Evolutionary conservation across 2,888 invertebrate species (phyloP), one percentile per base, ranked within the genome.

Genomic region (Conomelus anceps): DNA sequence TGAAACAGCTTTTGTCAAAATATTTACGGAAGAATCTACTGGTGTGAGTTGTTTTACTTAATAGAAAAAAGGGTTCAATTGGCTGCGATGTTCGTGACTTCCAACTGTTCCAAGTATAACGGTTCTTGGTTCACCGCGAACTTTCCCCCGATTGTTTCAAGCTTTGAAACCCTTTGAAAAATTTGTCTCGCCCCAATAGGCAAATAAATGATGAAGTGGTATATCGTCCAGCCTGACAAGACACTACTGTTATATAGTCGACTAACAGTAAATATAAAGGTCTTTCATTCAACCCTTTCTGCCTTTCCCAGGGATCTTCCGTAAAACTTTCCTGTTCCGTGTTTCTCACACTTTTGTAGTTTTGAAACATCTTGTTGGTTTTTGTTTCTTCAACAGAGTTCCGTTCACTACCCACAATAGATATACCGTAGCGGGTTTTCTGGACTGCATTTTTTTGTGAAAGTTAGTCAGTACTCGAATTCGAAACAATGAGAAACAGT

Each of bases 261-360:
- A n/a, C 63, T 63, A 63, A 63, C 63, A 20, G 63, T 63, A 63
- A 63, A 63, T 26, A n/a, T n/a, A n/a, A n/a, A n/a, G 26, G 6
- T 26, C 26, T 26, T 26, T n/a, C n/a, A 63, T 63, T 63, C 63
- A 63, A 63, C 63, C 63, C 63, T 63, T 63, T 63, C 34, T 34
- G 34, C 17, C n/a, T 34, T 34, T 34, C 34, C 63, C 63, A 63
- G n/a, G n/a, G 63, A 63, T 34, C 34, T 34, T 88, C 89, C 87
- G 24, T 87, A 84, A 89, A 87, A 87, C 89, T 84, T 86, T 89
- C 89, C 87, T 89, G 87, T 87, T 89, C 87, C 89, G 87, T 89
- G 89, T 85, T 87, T 84, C 87, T 87, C 87, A 13, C 41, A 26
- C 84, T 89, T 87, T 84, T 87, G 22, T 23, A 88, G 3, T 22